Percentiles rank a stretch among this genome's conserved stretches.
Conservation (phyloP, 2,888 invertebrate genomes). For the Nephrocerus scutellatus region DNA sequence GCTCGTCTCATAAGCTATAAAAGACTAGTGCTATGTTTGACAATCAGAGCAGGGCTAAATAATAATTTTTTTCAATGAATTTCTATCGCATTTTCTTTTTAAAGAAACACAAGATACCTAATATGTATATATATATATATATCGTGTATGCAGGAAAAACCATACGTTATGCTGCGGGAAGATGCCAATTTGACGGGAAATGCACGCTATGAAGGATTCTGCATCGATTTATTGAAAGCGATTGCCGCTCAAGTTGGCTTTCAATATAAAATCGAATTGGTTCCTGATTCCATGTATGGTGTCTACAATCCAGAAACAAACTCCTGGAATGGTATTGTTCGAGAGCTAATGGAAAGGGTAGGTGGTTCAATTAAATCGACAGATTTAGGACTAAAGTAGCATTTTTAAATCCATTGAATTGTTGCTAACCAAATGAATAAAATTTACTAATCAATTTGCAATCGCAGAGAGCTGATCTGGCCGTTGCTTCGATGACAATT, state of each 20-base stretch:
- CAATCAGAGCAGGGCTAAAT: too few species aligned
- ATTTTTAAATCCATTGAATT: too few species aligned
- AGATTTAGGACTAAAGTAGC: too few species aligned
- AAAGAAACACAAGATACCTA: background rate
- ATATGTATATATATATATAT: background rate
- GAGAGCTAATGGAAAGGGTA: constrained; percentile 80
- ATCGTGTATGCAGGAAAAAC: constrained; percentile 63
- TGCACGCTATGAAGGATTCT: constrained; percentile 83
- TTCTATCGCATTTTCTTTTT: too few species aligned
- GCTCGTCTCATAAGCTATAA: too few species aligned
- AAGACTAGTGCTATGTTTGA: too few species aligned
- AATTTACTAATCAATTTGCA: too few species aligned
- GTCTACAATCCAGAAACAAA: constrained; percentile 80
- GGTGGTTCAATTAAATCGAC: too few species aligned
- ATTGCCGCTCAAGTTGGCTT: constrained; percentile 80
- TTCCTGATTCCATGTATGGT: constrained; percentile 85
- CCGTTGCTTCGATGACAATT: constrained; percentile 84
- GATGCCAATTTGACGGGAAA: constrained; percentile 81
- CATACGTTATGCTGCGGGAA: constrained; percentile 84
- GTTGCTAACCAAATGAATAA: too few species aligned
- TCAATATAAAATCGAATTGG: constrained; percentile 74
- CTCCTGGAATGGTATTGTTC: constrained; percentile 85
- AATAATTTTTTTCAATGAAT: too few species aligned
- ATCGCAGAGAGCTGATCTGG: constrained; percentile 73
- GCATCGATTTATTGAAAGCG: constrained; percentile 77